Evolutionary conservation across 2,888 invertebrate species (phyloP).

Genomic region (Leptopilina syphax): DNA sequence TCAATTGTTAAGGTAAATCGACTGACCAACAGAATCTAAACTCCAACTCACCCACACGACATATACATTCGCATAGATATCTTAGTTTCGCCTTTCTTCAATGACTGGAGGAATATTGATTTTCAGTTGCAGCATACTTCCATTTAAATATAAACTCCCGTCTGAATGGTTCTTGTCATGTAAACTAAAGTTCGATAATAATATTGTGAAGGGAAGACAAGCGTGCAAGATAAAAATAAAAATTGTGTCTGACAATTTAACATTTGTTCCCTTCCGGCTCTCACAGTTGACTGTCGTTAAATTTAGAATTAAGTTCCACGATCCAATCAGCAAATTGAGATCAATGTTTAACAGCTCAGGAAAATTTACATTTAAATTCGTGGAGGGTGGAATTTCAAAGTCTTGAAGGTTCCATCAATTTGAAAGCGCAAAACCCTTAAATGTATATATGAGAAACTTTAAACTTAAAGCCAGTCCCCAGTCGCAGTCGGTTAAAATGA

Average conservation of each 20-base stretch:
- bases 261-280: not conserved
- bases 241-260: not conserved
- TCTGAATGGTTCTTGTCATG: not conserved
- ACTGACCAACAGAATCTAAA: slow-evolving; percentile 11
- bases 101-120: not conserved
- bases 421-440: not conserved
- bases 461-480: not conserved
- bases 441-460: not conserved
- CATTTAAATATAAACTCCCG: not conserved
- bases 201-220: not conserved
- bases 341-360: slow-evolving; percentile 9
- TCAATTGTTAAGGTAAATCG: not conserved
- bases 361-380: not conserved
- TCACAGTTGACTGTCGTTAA: not conserved
- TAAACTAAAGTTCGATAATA: not conserved
- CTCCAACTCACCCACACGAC: not conserved
- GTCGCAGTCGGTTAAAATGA: too few species aligned
- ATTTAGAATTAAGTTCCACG: slow-evolving; percentile 2
- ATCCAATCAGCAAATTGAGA: not conserved
- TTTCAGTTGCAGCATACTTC: not conserved
- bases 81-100: slow-evolving; percentile 4
- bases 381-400: not conserved
- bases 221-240: not conserved
- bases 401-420: not conserved
- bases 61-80: not conserved